Conservation (phyloP, 2,888 invertebrate genomes). For the Coenonympha glycerion region DNA sequence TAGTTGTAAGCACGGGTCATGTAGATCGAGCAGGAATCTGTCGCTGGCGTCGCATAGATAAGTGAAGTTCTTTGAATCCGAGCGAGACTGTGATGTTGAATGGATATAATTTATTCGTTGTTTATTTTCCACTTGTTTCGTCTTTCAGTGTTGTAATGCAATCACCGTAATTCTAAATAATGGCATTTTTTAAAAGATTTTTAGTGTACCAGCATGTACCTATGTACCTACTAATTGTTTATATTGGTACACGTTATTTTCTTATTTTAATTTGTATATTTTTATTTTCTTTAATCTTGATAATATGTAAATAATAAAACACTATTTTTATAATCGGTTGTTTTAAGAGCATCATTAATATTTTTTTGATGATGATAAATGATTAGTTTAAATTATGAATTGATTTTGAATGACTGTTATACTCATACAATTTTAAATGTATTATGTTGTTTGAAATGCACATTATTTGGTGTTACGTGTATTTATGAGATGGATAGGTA, state of each 20-base stretch:
- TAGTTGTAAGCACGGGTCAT: not conserved
- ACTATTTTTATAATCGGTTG: no score
- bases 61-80: slow-evolving; percentile 5
- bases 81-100: slow-evolving; percentile 32
- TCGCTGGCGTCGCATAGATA: not conserved
- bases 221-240: no score
- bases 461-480: slow-evolving; percentile 13
- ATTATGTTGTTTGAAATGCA: not conserved
- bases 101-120: slow-evolving; percentile 41
- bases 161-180: slow-evolving; percentile 15
- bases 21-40: slow-evolving; percentile 8
- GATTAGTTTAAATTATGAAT: no score
- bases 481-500: slow-evolving; percentile 13
- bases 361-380: no score
- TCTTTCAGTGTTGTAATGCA: slow-evolving; percentile 20
- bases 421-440: not conserved
- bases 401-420: no score
- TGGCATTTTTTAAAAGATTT: not conserved
- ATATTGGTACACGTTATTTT: no score
- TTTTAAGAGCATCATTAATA: no score
- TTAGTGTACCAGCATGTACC: no score
- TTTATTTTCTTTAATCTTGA: no score
- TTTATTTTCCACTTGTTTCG: slow-evolving; percentile 28
- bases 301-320: no score
- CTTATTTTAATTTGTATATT: no score